Conservation (phyloP, 2,797 vertebrate genomes). For the Poecilia gillii region DNA sequence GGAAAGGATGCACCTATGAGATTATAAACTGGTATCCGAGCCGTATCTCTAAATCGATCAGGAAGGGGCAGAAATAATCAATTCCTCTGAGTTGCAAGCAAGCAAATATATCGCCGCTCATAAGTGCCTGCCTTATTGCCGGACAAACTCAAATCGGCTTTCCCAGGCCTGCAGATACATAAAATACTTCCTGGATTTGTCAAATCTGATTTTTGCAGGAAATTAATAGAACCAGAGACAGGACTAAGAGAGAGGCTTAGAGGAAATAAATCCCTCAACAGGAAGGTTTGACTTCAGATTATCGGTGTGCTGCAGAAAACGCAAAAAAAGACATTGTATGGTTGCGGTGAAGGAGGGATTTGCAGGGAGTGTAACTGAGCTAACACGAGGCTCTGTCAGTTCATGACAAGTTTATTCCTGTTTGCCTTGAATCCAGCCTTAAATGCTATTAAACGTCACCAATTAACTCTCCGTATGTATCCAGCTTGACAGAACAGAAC, state of each 20-base stretch:
- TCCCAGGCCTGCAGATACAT: slow-evolving; percentile 32
- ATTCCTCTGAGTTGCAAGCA: slow-evolving; percentile 21
- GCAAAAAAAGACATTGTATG: slow-evolving; percentile 23
- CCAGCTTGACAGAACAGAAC: slow-evolving; percentile 46
- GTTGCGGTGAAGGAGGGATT: not conserved
- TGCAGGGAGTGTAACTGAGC: slow-evolving; percentile 5
- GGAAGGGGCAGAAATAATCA: slow-evolving; percentile 22
- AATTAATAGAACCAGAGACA: slow-evolving; percentile 43
- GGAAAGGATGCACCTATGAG: slow-evolving; percentile 49
- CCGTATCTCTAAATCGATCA: slow-evolving; percentile 22
- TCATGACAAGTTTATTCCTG: slow-evolving; percentile 4
- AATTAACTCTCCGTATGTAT: slow-evolving; percentile 25
- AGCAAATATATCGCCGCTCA: slow-evolving; percentile 2
- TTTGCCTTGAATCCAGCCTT: not conserved
- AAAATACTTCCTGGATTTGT: slow-evolving; percentile 44
- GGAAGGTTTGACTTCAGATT: slow-evolving; percentile 49
- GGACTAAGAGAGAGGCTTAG: slow-evolving; percentile 30
- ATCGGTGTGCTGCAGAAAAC: slow-evolving; percentile 29
- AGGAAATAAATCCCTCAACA: slow-evolving; percentile 39
- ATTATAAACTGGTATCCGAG: slow-evolving; percentile 38
- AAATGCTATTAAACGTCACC: slow-evolving; percentile 14
- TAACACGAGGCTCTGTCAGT: not conserved
- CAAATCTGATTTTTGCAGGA: slow-evolving; percentile 47
- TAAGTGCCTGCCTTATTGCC: slow-evolving; percentile 40
- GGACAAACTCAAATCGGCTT: slow-evolving; percentile 49